These are phyloP conservation scores for Dasyornis broadbenti DNA, from an alignment of 2,113 vertebrate genomes.

Conservation along the genomic window DNA sequence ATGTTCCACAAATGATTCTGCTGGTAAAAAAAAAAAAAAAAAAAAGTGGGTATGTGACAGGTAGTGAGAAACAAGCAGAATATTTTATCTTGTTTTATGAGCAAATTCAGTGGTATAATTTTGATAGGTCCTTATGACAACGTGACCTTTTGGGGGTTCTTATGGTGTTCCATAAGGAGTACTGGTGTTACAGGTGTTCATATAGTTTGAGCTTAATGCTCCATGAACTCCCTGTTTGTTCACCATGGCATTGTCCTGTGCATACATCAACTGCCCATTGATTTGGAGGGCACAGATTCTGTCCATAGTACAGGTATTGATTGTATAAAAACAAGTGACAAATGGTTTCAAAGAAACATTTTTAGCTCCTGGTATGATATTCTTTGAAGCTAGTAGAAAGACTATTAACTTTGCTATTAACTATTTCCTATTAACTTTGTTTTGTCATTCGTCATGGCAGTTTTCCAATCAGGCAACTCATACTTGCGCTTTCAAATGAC, in stretches of 20 bases:
- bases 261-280: not conserved
- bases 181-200: not conserved
- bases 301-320: not conserved
- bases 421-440: not conserved
- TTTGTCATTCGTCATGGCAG: not conserved
- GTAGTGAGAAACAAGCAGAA: not conserved
- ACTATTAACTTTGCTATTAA: no score
- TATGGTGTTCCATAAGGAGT: not conserved
- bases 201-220: not conserved
- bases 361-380: not conserved
- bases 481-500: not conserved
- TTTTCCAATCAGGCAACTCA: not conserved
- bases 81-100: not conserved
- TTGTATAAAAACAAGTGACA: not conserved
- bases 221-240: not conserved
- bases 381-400: not conserved
- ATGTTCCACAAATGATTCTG: not conserved
- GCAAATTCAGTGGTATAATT: not conserved
- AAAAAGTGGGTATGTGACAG: not conserved
- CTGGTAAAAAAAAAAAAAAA: not conserved
- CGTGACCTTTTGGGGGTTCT: not conserved
- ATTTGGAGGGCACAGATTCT: not conserved
- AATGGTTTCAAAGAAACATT: not conserved
- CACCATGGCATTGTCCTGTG: accelerated
- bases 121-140: not conserved